Conservation (phyloP, 2,113 vertebrate species). For the Arothron firmamentum region DNA sequence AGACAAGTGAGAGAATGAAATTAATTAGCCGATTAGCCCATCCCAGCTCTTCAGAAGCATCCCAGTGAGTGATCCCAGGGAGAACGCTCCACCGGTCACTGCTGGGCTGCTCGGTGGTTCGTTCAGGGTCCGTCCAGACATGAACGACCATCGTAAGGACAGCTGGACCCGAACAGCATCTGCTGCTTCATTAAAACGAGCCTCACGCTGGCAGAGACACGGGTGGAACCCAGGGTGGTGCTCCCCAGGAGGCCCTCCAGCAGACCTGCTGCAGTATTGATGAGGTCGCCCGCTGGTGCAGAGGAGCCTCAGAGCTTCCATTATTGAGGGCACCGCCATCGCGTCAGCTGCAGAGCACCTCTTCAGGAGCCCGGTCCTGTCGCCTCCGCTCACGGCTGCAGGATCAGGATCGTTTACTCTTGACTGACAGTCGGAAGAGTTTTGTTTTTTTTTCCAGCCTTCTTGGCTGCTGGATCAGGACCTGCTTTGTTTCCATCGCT, state of each 20-base stretch:
- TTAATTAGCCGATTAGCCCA: constrained; percentile 5
- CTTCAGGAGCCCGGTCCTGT: too few relatives aligned
- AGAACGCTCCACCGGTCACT: too few relatives aligned
- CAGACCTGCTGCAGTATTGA: constrained; percentile 47
- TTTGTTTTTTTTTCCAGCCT: too few relatives aligned
- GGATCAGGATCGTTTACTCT: too few relatives aligned
- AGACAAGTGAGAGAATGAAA: constrained; percentile 7
- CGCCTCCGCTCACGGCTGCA: too few relatives aligned
- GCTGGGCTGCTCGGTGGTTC: not conserved
- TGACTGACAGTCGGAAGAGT: too few relatives aligned
- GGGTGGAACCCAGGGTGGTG: not conserved
- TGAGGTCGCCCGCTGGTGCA: constrained; percentile 10
- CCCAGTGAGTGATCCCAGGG: too few relatives aligned
- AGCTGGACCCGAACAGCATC: constrained; percentile 16
- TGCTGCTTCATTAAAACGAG: not conserved
- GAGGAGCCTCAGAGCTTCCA: constrained; percentile 39
- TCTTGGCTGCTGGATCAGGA: constrained; percentile 37
- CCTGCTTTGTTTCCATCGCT: constrained; percentile 13
- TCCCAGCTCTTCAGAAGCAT: constrained; percentile 9
- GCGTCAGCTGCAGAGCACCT: constrained; percentile 34
- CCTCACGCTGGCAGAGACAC: not conserved
- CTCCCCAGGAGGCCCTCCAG: constrained; percentile 19
- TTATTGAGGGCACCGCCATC: constrained; percentile 52
- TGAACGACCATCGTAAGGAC: constrained; percentile 24
- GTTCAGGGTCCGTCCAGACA: constrained; percentile 28